Conservation (phyloP, 2,888 invertebrate species). For the Clepsis dumicolana region DNA sequence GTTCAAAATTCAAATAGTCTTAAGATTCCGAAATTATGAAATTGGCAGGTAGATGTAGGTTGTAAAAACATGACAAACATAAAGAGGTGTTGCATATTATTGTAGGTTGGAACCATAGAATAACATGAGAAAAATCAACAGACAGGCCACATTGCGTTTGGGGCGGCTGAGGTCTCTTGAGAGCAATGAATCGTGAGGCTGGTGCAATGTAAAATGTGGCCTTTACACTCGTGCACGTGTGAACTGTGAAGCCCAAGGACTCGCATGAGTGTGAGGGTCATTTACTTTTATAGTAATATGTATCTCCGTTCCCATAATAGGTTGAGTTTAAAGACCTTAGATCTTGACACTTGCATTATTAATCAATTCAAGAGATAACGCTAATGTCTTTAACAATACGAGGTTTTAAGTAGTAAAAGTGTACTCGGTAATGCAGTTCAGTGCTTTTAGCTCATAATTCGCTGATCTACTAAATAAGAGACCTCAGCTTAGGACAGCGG, state of each 20-base stretch:
- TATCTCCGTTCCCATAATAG: no score
- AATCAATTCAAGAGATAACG: neutral
- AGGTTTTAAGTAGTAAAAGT: no score
- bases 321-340: no score
- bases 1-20: neutral
- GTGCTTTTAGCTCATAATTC: conserved; percentile 10
- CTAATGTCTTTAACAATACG: no score
- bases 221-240: neutral
- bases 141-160: conserved; percentile 47
- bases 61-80: conserved; percentile 7
- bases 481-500: conserved; percentile 23
- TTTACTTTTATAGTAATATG: no score
- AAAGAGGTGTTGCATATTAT: conserved; percentile 25
- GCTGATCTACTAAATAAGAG: conserved; percentile 8
- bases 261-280: no score
- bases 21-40: neutral
- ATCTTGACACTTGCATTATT: neutral
- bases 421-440: no score
- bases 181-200: conserved; percentile 6
- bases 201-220: neutral
- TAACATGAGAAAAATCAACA: conserved; percentile 65
- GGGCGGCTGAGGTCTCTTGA: conserved; percentile 22
- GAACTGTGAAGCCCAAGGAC: neutral
- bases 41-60: conserved; percentile 21
- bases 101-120: conserved; percentile 56